Conservation (phyloP, 2,113 vertebrate species). For the Suncus etruscus region DNA sequence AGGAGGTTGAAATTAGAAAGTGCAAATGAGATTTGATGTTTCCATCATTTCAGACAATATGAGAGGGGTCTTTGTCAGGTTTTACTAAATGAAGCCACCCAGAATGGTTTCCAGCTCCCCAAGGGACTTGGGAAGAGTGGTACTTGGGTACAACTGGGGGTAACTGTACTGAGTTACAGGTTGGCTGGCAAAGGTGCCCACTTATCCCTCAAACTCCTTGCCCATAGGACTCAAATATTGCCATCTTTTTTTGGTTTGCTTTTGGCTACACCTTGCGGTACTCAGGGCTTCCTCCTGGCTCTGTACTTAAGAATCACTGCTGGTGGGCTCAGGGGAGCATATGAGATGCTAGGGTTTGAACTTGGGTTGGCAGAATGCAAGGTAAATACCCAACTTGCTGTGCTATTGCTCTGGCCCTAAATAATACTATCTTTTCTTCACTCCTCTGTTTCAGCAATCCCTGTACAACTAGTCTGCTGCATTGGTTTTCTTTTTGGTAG, state of each 20-base stretch:
- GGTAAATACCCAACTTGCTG: too few relatives aligned
- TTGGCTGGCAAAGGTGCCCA: background rate
- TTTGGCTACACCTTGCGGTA: too few relatives aligned
- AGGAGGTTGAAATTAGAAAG: conserved; percentile 7
- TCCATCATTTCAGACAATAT: background rate
- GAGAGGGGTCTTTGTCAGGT: background rate
- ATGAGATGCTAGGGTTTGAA: too few relatives aligned
- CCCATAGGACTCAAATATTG: background rate
- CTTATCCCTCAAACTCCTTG: background rate
- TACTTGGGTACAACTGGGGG: background rate
- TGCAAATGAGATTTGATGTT: conserved; percentile 14
- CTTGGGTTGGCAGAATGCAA: too few relatives aligned
- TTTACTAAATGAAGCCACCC: background rate
- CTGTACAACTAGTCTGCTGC: too few relatives aligned
- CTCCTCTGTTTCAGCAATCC: too few relatives aligned
- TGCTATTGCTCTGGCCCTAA: too few relatives aligned
- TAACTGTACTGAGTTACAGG: background rate
- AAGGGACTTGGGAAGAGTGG: background rate
- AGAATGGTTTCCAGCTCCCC: background rate
- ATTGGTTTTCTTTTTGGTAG: too few relatives aligned
- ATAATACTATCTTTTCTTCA: too few relatives aligned
- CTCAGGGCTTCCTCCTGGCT: too few relatives aligned
- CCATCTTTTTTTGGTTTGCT: background rate
- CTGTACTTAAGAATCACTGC: too few relatives aligned
- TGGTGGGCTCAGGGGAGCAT: too few relatives aligned